A percentile compares a stretch with the other conserved stretches of the same genome.
phyloP scores from a whole-genome alignment of 2,113 vertebrate genomes.

The Chamaetylas fuelleborni region DNA sequence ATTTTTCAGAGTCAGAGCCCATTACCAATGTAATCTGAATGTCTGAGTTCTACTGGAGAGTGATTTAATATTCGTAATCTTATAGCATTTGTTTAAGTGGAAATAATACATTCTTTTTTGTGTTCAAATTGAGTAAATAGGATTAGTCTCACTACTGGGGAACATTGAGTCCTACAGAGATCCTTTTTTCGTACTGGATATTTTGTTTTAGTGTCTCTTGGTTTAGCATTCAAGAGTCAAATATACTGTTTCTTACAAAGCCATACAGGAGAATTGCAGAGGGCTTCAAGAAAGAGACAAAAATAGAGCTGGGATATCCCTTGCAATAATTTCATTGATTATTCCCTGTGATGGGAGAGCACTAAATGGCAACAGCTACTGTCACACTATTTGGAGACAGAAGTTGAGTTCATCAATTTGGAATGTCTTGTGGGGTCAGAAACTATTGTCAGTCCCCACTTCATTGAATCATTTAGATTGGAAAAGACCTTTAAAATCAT shows the following conservation, averaged over 20 bases:
- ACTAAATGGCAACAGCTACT: neutral
- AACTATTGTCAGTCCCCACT: neutral
- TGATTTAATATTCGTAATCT: neutral
- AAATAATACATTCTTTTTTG: slow-evolving; percentile 39
- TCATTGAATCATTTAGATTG: neutral
- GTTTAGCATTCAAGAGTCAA: neutral
- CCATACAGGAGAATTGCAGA: neutral
- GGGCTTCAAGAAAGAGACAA: neutral
- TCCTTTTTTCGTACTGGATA: neutral
- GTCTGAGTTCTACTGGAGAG: neutral
- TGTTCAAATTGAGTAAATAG: slow-evolving; percentile 14
- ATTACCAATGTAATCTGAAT: neutral
- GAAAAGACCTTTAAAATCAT: neutral
- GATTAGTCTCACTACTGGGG: slow-evolving; percentile 8
- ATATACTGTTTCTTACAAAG: neutral
- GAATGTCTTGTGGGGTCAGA: neutral
- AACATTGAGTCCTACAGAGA: neutral
- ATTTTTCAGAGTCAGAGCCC: neutral
- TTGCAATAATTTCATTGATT: neutral
- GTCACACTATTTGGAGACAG: neutral
- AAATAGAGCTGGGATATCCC: neutral
- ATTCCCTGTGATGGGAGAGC: neutral
- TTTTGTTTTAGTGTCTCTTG: neutral
- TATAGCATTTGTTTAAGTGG: slow-evolving; percentile 27
- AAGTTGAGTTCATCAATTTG: neutral